Percentiles rank a stretch among this genome's conserved stretches.
Evolutionary conservation across 2,888 invertebrate genomes (phyloP).

Genomic region (Acleris laterana): DNA sequence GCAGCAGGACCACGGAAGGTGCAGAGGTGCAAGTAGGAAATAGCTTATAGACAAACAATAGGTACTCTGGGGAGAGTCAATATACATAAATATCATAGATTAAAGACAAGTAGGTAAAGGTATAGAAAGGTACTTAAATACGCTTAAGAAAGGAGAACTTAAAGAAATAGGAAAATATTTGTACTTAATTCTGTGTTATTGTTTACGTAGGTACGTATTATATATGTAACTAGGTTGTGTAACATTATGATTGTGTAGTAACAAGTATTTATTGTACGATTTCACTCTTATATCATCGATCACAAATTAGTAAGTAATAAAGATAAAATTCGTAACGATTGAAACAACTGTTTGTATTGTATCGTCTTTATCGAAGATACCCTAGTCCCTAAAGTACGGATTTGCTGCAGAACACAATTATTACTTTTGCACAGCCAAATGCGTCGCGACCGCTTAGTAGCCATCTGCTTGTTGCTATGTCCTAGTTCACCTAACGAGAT

Average conservation of each 20-base stretch:
- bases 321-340: conserved; percentile 64
- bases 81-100: conserved; percentile 24
- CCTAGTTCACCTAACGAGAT: conserved; percentile 22
- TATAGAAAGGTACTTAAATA: conserved; percentile 29
- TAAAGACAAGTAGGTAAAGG: conserved; percentile 28
- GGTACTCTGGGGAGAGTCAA: conserved; percentile 22
- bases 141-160: conserved; percentile 64
- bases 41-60: conserved; percentile 31
- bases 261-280: conserved; percentile 81
- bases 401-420: conserved; percentile 50
- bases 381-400: conserved; percentile 59
- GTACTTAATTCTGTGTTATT: conserved; percentile 57
- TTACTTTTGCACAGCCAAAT: conserved; percentile 64
- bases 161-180: conserved; percentile 67
- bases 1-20: conserved; percentile 74
- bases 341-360: conserved; percentile 59
- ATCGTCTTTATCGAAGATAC: conserved; percentile 37
- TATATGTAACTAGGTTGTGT: conserved; percentile 72
- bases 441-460: conserved; percentile 60
- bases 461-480: conserved; percentile 41
- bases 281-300: conserved; percentile 76
- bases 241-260: conserved; percentile 74
- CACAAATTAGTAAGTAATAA: conserved; percentile 66
- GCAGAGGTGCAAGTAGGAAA: conserved; percentile 53
- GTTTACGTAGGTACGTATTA: conserved; percentile 60